These are phyloP conservation scores for Meles meles DNA, from an alignment of 2,113 vertebrate genomes.

Conservation along the genomic window DNA sequence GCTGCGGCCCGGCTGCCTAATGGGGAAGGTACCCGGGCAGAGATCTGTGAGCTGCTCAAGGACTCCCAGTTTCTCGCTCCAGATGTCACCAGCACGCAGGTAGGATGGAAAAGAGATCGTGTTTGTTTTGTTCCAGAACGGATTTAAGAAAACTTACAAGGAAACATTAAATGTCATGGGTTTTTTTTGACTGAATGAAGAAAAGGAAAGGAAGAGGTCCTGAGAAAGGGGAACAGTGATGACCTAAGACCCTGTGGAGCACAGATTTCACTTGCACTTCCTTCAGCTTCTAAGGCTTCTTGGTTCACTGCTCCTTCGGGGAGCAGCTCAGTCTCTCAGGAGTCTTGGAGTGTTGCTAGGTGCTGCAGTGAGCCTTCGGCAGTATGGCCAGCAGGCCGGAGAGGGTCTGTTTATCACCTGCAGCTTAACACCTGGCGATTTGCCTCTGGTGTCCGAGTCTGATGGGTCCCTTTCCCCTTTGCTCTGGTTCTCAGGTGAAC, in stretches of 20 bases:
- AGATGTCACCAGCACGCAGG: constrained; percentile 98
- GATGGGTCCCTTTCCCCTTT: neutral
- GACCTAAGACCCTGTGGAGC: neutral
- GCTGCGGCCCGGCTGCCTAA: constrained; percentile 97
- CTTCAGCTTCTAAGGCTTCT: neutral
- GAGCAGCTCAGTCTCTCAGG: neutral
- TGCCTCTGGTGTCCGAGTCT: neutral
- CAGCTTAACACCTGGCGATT: neutral
- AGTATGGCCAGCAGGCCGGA: neutral
- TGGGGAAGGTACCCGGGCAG: constrained; percentile 96
- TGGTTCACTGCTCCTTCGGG: neutral
- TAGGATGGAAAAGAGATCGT: constrained; percentile 56
- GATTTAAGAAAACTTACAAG: neutral
- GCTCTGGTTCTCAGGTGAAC: constrained; percentile 88
- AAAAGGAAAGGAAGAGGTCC: neutral
- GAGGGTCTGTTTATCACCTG: neutral
- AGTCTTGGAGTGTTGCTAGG: neutral
- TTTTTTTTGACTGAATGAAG: neutral
- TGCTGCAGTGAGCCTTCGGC: neutral
- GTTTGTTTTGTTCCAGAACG: neutral
- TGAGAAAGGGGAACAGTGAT: neutral
- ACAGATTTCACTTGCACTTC: neutral
- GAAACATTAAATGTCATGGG: neutral
- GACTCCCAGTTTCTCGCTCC: constrained; percentile 98
- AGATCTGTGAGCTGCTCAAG: constrained; percentile 97